These are phyloP conservation scores for Octopus sinensis DNA, from an alignment of 1,140 invertebrate species.

Conservation along the genomic window DNA sequence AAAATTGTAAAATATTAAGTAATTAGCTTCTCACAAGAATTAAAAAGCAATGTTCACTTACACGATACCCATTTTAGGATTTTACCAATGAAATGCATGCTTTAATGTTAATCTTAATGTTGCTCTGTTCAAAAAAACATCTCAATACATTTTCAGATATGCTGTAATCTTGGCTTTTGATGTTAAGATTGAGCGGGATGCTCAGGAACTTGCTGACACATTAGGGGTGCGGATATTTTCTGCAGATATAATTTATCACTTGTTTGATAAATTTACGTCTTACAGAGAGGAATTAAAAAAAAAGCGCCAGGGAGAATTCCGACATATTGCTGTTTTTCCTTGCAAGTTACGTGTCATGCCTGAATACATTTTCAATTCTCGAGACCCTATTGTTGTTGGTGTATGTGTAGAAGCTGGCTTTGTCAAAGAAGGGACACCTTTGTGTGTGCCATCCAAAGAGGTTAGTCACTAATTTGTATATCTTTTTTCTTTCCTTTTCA, in stretches of 20 bases:
- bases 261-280: conserved; percentile 95
- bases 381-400: conserved; percentile 95
- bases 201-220: conserved; percentile 92
- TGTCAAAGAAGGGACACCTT: conserved; percentile 90
- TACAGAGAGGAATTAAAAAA: conserved; percentile 91
- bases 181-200: conserved; percentile 95
- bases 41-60: too few species aligned
- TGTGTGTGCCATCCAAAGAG: conserved; percentile 94
- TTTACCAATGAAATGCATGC: too few species aligned
- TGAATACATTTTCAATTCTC: conserved; percentile 93
- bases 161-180: conserved; percentile 98
- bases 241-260: conserved; percentile 99
- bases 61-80: too few species aligned
- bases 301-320: conserved; percentile 90
- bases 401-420: conserved; percentile 94
- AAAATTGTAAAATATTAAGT: too few species aligned
- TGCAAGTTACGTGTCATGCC: conserved; percentile 86
- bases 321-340: conserved; percentile 92
- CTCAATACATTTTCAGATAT: conserved; percentile 65
- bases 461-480: conserved; percentile 30
- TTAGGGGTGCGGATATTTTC: conserved; percentile 95
- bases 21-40: too few species aligned
- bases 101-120: too few species aligned
- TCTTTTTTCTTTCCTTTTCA: background rate
- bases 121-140: too few species aligned